phyloP scores from a whole-genome alignment of 2,888 invertebrate species.

The Camponotus fellah region DNA sequence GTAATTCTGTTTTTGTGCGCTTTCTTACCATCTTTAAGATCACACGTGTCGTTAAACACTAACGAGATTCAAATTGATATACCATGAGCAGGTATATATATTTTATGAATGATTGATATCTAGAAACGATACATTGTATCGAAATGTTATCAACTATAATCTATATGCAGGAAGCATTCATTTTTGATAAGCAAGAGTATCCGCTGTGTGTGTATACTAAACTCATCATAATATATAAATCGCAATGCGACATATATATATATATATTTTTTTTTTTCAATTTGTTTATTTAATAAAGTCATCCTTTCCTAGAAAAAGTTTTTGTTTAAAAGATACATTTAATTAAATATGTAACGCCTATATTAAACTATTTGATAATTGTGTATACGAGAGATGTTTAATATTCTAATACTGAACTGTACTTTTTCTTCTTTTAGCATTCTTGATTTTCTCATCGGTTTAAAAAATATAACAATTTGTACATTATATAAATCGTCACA shows the following conservation, averaged over 20 bases:
- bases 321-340: conserved; percentile 20
- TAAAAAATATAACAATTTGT: background rate
- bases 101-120: background rate
- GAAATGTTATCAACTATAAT: conserved; percentile 7
- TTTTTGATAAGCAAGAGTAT: background rate
- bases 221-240: conserved; percentile 5
- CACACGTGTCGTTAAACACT: conserved; percentile 20
- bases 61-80: conserved; percentile 36
- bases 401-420: conserved; percentile 15
- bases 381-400: background rate
- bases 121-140: conserved; percentile 19
- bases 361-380: conserved; percentile 13
- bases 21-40: background rate
- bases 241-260: background rate
- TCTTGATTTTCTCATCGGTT: background rate
- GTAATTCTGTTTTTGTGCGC: conserved; percentile 4
- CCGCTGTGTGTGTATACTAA: background rate
- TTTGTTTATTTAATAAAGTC: conserved; percentile 34
- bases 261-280: background rate
- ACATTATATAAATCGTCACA: conserved; percentile 11
- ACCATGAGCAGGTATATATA: background rate
- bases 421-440: background rate
- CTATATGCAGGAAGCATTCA: background rate
- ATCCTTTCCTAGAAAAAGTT: conserved; percentile 2
- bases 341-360: background rate